These are phyloP conservation scores for Camptogramma bilineatum DNA, from an alignment of 2,888 invertebrate species.

Conservation along the genomic window DNA sequence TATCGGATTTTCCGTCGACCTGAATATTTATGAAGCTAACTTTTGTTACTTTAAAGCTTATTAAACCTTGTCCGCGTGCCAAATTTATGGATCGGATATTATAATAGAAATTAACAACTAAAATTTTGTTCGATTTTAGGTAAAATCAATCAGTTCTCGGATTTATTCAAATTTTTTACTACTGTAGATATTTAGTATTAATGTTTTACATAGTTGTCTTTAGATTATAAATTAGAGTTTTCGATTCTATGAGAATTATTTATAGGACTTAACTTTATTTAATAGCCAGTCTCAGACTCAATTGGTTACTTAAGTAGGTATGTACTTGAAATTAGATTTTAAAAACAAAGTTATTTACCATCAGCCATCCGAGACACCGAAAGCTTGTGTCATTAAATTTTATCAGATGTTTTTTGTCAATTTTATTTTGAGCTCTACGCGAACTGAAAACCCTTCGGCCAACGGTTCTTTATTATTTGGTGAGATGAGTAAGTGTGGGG, in stretches of 20 bases:
- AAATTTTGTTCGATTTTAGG: constrained; percentile 23
- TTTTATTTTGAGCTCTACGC: constrained; percentile 25
- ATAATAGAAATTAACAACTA: constrained; percentile 46
- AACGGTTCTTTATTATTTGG: constrained; percentile 26
- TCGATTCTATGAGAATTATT: too few species aligned
- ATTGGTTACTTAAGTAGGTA: too few species aligned
- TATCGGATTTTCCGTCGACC: constrained; percentile 60
- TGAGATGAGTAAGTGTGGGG: constrained; percentile 29
- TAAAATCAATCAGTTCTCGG: constrained; percentile 15
- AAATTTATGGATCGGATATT: constrained; percentile 52
- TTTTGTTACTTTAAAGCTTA: constrained; percentile 65
- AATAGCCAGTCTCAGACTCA: too few species aligned
- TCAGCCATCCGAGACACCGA: constrained; percentile 33
- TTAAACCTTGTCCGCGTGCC: constrained; percentile 56
- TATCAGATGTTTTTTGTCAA: constrained; percentile 19
- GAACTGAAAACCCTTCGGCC: not conserved
- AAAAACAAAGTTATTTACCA: too few species aligned
- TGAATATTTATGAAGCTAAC: constrained; percentile 75
- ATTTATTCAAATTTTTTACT: not conserved
- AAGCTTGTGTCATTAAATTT: constrained; percentile 26
- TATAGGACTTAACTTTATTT: too few species aligned
- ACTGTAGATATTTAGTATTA: too few species aligned
- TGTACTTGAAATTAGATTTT: too few species aligned
- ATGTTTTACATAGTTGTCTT: too few species aligned
- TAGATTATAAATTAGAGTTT: too few species aligned